Evolutionary conservation across 1,140 invertebrate species (phyloP).

Genomic region (Amphibalanus amphitrite): DNA sequence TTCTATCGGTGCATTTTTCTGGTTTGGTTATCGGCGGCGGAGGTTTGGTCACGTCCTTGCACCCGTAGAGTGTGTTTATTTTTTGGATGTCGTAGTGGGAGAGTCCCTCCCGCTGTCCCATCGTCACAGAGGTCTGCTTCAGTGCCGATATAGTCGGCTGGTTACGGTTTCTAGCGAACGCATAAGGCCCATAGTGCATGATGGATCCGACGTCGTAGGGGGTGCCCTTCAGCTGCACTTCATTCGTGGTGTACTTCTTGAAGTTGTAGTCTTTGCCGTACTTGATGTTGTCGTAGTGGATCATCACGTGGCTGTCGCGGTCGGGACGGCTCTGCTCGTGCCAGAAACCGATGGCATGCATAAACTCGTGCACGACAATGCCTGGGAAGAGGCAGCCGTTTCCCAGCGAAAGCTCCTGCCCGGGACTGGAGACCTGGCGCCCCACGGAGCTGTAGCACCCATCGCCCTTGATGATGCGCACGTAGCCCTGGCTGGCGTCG

Average conservation of each 20-base stretch:
- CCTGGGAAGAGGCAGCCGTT: conserved; percentile 50
- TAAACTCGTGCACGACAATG: conserved; percentile 28
- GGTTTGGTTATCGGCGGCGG: background rate
- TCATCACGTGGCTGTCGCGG: conserved; percentile 22
- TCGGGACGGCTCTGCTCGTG: conserved; percentile 22
- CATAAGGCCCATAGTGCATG: conserved; percentile 36
- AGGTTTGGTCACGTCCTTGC: conserved; percentile 13
- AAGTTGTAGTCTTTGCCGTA: conserved; percentile 29
- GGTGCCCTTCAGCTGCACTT: conserved; percentile 3
- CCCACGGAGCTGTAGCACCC: conserved; percentile 35
- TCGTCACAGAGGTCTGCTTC: conserved; percentile 23
- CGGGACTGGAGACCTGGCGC: conserved; percentile 27
- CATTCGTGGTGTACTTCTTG: conserved; percentile 10
- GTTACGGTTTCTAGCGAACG: conserved; percentile 30
- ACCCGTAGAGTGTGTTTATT: conserved; percentile 31
- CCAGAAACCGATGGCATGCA: conserved; percentile 27
- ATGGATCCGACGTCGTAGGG: conserved; percentile 27
- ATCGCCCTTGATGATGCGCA: conserved; percentile 7
- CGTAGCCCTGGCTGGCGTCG: no score
- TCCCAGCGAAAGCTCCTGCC: conserved; percentile 29
- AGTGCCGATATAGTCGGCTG: conserved; percentile 30
- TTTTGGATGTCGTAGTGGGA: conserved; percentile 27
- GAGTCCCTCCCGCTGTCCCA: conserved; percentile 30
- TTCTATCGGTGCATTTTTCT: conserved; percentile 18
- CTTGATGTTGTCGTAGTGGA: conserved; percentile 45